phyloP scores from a whole-genome alignment of 1,140 invertebrate species.

The Battus philenor region DNA sequence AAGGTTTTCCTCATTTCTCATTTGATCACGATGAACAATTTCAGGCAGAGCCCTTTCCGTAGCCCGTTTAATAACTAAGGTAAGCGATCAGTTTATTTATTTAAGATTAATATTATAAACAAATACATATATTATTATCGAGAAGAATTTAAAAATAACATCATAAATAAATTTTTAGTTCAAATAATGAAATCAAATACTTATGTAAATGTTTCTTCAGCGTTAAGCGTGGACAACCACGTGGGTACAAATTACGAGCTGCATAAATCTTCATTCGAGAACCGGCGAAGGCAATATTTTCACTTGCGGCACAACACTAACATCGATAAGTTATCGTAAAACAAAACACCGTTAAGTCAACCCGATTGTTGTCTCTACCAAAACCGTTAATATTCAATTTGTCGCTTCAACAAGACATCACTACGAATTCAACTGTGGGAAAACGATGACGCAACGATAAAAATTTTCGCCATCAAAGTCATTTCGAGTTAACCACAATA shows the following conservation, averaged over 20 bases:
- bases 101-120: no score
- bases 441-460: constrained; percentile 39
- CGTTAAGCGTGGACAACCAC: not conserved
- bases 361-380: no score
- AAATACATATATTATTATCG: no score
- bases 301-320: not conserved
- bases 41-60: no score
- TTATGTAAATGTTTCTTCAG: constrained; percentile 23
- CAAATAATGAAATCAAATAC: constrained; percentile 9
- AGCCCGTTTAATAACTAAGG: no score
- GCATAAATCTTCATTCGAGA: constrained; percentile 25
- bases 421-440: constrained; percentile 34
- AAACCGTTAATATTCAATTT: no score
- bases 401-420: no score
- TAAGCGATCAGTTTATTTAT: no score
- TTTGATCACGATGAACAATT: no score
- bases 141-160: no score
- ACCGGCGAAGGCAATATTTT: constrained; percentile 1
- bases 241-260: constrained; percentile 20
- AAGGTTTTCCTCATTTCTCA: no score
- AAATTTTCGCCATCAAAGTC: constrained; percentile 50
- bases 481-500: constrained; percentile 25
- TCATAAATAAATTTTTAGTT: no score
- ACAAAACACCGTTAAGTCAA: not conserved
- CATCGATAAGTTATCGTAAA: not conserved